Base-by-base conservation (phyloP, 2,113 vertebrate genomes). In the Bufo gargarizans region DNA sequence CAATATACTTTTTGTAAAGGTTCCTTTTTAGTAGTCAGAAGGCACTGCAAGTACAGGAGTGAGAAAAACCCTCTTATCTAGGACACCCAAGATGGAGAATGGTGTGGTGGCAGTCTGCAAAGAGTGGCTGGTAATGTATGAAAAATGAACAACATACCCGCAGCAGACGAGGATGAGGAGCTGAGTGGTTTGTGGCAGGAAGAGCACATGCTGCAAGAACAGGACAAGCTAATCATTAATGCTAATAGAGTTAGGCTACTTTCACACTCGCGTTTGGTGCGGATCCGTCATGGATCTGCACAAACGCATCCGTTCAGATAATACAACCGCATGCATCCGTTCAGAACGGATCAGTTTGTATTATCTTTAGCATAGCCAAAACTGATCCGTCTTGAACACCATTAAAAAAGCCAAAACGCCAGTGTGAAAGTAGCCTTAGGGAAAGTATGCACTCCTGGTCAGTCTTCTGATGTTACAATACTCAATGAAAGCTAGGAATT, bases 171-270 rank as follows among this genome's bases (percentile, higher is more conserved):
- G 77, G 78, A 87, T 53, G 77, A 87, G 78, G 65, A 76, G 86
- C 22, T 61, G 47, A 50, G 86, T 83, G 71, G 87, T 72, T 88
- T 88, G 87, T 88, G 87, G 87, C 87, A 88, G 87, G 82, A 88
- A 88, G 87, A 84, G 87, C 81, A 84, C 59, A 84, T 89, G 6
- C 87, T 84, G 82, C 87, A 89, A 82, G 55, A 77, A 84, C 47
- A 88, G 87, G 81, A 89, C 81, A 89, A 59, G 72, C 87, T 78
- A 89, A 89, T 89, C 78, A 67, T n/a, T 4, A 59, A 84, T 17
- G 56, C n/a, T 77, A 88, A 65, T 77, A 22, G 81, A 72, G 69
- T 76, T 67, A 58, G 20, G 59, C 33, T 33, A 33, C 33, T 33
- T 33, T 33, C 33, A 33, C 33, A 33, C 33, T 33, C 33, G 33